Conservation (phyloP, 2,888 invertebrate genomes). For the Lagria hirta region DNA sequence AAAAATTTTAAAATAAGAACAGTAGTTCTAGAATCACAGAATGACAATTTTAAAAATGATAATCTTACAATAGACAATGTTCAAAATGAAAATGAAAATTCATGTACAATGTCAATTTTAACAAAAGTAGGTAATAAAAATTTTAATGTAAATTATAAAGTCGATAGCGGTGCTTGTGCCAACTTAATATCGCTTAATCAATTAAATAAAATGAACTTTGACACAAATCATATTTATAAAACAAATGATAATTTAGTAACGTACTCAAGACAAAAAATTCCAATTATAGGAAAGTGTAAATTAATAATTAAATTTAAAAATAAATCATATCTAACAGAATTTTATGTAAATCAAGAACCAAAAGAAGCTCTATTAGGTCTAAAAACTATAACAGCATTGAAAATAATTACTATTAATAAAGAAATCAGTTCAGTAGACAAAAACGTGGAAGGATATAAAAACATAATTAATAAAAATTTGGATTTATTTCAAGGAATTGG, state of each 20-base stretch:
- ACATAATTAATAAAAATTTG: constrained; percentile 5
- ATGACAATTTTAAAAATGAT: constrained; percentile 1
- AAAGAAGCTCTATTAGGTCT: constrained; percentile 2
- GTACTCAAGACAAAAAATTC: constrained; percentile 22
- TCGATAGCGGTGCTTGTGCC: constrained; percentile 24
- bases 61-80: constrained; percentile 2
- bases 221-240: constrained; percentile 20
- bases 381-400: neutral
- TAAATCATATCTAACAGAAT: constrained; percentile 1
- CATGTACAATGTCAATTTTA: neutral
- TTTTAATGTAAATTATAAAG: constrained; percentile 13
- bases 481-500: constrained; percentile 24
- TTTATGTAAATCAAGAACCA: constrained; percentile 2
- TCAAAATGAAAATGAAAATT: neutral
- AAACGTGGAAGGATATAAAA: neutral
- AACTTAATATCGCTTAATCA: constrained; percentile 23
- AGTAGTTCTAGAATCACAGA: too few relatives aligned
- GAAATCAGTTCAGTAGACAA: too few relatives aligned
- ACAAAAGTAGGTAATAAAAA: constrained; percentile 22
- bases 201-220: constrained; percentile 4
- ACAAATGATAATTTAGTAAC: constrained; percentile 18
- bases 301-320: constrained; percentile 17
- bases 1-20: too few relatives aligned
- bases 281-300: constrained; percentile 24
- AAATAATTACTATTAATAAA: too few relatives aligned